Evolutionary conservation across 2,797 vertebrate genomes (phyloP), one percentile per base, ranked within the genome.

Genomic region (Takifugu ocellatus): DNA sequence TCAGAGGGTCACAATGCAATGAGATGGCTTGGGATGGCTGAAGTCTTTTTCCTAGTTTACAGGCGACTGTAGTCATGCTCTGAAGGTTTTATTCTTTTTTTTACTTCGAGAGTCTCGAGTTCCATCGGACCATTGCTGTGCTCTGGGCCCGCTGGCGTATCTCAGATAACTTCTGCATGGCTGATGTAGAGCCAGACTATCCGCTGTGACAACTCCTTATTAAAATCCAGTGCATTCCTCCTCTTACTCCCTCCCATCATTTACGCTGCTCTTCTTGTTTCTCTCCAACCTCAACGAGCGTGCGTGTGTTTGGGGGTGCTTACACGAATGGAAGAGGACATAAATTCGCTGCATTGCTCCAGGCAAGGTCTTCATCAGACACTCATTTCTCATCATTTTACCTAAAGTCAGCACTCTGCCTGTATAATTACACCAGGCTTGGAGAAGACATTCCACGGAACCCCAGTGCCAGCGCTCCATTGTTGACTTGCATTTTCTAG

Each of bases 351-450:
- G 25, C 51, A 70, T 56, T 10, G 81, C 89, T 83, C 49, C 66
- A 84, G 87, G 90, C 89, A 90, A 92, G 89, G 88, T 89, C 87
- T 89, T 89, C 81, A 87, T 84, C 80, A 81, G 74, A 59, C 59
- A 61, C 77, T 78, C 77, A 89, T 89, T 89, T 82, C 81, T 90
- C 86, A 88, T 81, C 70, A 85, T 85, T 87, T 90, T 83, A 80
- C 80, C 77, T 77, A 72, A 78, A 88, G 87, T 90, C 90, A 90
- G 88, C 88, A 87, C 74, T 83, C 74, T 75, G 77, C 72, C 72
- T 62, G 33, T 82, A 81, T 87, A 87, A 89, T 88, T 87, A 87
- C 83, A 77, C 61, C 39, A 26, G 62, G 45, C 82, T 75, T 72
- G 63, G 72, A 64, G 63, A 82, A 76, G 70, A 70, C 62, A 72